Evolutionary conservation across 2,113 vertebrate genomes (phyloP).

Genomic region (Hyla sarda): DNA sequence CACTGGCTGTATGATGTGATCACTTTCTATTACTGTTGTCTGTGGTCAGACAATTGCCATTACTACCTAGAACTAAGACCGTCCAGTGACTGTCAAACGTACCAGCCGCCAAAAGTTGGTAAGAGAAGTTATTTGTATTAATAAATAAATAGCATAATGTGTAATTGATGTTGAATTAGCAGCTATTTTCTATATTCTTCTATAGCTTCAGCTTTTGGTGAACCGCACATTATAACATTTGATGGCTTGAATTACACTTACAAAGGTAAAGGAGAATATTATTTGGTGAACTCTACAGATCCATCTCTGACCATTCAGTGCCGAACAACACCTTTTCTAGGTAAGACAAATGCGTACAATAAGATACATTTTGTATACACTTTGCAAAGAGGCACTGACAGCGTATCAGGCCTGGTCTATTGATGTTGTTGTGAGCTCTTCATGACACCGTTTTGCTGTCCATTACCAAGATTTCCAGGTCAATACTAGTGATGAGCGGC

Average conservation of each 20-base stretch:
- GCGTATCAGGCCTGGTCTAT: too few relatives aligned
- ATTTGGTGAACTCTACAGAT: conserved; percentile 66
- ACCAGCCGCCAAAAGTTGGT: conserved; percentile 82
- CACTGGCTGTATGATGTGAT: conserved; percentile 96
- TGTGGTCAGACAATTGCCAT: conserved; percentile 89
- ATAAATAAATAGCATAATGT: not conserved
- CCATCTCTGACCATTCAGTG: conserved; percentile 78
- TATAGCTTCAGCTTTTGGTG: conserved; percentile 88
- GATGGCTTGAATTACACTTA: conserved; percentile 84
- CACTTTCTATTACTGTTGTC: conserved; percentile 95
- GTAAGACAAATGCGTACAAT: not conserved
- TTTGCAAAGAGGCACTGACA: not conserved
- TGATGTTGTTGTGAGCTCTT: too few relatives aligned
- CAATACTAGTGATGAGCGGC: too few relatives aligned
- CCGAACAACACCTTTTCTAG: conserved; percentile 70
- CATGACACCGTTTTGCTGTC: too few relatives aligned
- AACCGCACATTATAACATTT: conserved; percentile 92
- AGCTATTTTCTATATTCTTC: not conserved
- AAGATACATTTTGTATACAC: not conserved
- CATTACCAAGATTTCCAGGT: too few relatives aligned
- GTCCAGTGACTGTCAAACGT: conserved; percentile 87
- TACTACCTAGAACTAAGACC: conserved; percentile 83
- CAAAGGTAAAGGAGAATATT: conserved; percentile 88
- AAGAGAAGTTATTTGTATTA: not conserved
- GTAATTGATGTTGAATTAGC: not conserved